phyloP scores from a whole-genome alignment of 2,888 invertebrate species.

The Portevinia maculata region DNA sequence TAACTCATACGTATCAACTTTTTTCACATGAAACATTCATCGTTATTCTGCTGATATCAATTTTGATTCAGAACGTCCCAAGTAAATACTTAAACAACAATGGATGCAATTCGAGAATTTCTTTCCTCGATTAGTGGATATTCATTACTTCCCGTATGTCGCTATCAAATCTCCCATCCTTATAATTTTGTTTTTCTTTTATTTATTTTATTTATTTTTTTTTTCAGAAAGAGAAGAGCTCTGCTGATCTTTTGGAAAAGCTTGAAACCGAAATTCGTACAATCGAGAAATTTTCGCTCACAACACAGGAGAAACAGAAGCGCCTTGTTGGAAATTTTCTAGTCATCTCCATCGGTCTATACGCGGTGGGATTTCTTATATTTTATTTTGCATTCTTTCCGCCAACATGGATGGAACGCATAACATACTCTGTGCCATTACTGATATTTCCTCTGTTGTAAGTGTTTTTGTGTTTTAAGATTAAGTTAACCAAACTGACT shows the following conservation, averaged over 20 bases:
- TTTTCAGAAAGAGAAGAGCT: constrained; percentile 84
- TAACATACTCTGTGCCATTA: constrained; percentile 91
- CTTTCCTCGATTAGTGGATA: not conserved
- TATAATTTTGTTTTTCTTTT: not conserved
- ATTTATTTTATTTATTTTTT: constrained; percentile 74
- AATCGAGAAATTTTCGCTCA: constrained; percentile 91
- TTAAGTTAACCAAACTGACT: not conserved
- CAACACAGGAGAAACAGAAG: constrained; percentile 91
- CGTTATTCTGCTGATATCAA: not conserved
- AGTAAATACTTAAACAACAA: not conserved
- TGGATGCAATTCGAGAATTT: not conserved
- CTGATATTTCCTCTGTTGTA: constrained; percentile 92
- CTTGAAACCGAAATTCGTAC: constrained; percentile 91
- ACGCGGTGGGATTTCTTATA: constrained; percentile 88
- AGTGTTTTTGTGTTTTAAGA: constrained; percentile 83
- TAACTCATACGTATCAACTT: not conserved
- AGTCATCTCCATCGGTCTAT: constrained; percentile 87
- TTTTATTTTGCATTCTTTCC: constrained; percentile 93
- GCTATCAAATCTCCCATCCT: not conserved
- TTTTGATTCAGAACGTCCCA: not conserved
- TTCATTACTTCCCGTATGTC: constrained; percentile 2
- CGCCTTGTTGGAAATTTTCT: constrained; percentile 91
- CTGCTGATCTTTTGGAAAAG: constrained; percentile 85
- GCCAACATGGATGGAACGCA: constrained; percentile 88
- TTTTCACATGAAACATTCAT: not conserved